Conservation (phyloP, 2,113 vertebrate species). For the Lates calcarifer region DNA sequence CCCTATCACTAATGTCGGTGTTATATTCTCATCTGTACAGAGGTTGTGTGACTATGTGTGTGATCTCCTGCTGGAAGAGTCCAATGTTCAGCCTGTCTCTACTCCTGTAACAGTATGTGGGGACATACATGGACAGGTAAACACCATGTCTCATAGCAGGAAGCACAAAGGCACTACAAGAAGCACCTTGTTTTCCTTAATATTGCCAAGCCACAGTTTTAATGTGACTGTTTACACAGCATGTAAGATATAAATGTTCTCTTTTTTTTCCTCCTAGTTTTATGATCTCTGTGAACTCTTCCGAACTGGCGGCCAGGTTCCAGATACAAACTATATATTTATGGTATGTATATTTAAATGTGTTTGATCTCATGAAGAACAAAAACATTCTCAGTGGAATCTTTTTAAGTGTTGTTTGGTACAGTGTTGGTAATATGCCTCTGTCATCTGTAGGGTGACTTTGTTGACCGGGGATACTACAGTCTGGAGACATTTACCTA, state of each 20-base stretch:
- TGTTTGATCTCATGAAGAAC: background rate
- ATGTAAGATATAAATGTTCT: background rate
- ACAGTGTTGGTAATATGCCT: background rate
- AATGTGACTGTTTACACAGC: no score
- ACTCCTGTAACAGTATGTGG: constrained; percentile 98
- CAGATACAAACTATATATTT: constrained; percentile 99
- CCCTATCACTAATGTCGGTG: background rate
- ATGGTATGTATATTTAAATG: constrained; percentile 87
- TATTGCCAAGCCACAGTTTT: background rate
- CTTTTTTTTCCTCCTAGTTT: constrained; percentile 87
- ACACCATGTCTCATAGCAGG: rapidly evolving
- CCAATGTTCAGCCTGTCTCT: constrained; percentile 97
- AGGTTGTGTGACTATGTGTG: constrained; percentile 98
- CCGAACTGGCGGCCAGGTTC: constrained; percentile 96
- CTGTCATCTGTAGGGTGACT: constrained; percentile 89
- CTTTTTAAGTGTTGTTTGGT: background rate
- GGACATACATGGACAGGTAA: constrained; percentile 98
- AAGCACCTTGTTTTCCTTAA: background rate
- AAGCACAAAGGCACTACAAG: background rate
- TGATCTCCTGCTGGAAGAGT: constrained; percentile 96
- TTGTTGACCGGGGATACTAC: constrained; percentile 98
- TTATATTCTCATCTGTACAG: constrained; percentile 72
- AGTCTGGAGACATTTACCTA: constrained; percentile 99
- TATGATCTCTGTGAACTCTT: constrained; percentile 98
- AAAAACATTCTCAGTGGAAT: background rate